Evolutionary conservation across 2,797 vertebrate species (phyloP).

Genomic region (Chelonia mydas): DNA sequence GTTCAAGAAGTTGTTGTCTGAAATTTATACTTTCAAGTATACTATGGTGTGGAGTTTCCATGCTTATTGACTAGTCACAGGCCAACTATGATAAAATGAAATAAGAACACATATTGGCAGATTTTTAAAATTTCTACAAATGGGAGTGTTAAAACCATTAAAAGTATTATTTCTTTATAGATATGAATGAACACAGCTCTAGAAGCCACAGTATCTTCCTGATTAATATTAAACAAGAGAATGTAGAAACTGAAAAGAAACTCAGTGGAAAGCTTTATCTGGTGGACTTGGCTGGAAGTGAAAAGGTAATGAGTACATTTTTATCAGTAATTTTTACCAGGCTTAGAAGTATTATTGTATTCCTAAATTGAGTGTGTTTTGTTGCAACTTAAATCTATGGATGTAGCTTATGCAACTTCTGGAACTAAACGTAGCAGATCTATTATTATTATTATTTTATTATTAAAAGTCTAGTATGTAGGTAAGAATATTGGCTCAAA

Average conservation of each 20-base stretch:
- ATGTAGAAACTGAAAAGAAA: conserved; percentile 95
- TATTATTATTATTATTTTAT: too few species aligned
- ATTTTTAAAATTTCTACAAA: neutral
- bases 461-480: neutral
- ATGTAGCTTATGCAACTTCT: neutral
- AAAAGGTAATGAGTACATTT: conserved; percentile 87
- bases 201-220: conserved; percentile 97
- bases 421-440: neutral
- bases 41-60: rapidly evolving
- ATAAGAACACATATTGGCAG: neutral
- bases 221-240: conserved; percentile 97
- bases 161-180: conserved; percentile 77
- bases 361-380: neutral
- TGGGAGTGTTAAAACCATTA: neutral
- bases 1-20: neutral
- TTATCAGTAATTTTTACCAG: conserved; percentile 8
- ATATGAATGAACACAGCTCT: conserved; percentile 98
- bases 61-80: neutral
- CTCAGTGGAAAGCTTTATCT: conserved; percentile 96
- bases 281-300: conserved; percentile 95
- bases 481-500: neutral
- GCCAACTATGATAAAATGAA: neutral
- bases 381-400: neutral
- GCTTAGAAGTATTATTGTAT: rapidly evolving
- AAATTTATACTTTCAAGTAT: neutral